Evolutionary conservation across 2,113 vertebrate genomes (phyloP), one percentile per base, ranked within the genome.

Genomic region (Eulemur macaco): DNA sequence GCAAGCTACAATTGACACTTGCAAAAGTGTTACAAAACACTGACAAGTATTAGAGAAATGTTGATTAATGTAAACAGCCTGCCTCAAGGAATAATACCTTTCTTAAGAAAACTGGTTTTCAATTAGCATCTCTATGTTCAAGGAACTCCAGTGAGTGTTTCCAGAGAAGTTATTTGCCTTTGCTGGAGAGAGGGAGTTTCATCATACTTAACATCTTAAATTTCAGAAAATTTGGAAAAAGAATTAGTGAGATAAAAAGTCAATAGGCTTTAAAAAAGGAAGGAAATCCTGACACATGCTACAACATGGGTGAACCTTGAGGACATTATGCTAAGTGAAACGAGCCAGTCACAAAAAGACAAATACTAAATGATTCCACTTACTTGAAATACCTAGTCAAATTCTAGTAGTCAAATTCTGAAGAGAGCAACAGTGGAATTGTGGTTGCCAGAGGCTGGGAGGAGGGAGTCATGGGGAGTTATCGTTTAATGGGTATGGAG

Each of bases 31-130:
- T 98, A 97, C 93, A 98, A 97, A 63, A 94, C 97, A 97, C 81
- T 96, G 86, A 94, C 91, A 98, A 97, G 93, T 98, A 98, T 97
- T 97, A 97, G 74, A 96, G 80, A 98, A 96, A 98, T 97, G 91
- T 93, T 98, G 97, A 97, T 96, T 97, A 97, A 98, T 98, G 97
- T 96, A 98, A 98, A 97, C 87, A 98, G 93, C 80, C 95, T 97
- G 95, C 89, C 91, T 97, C 96, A 96, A 98, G 96, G 85, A 98
- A 97, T 97, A 97, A 69, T 96, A 98, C 80, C 95, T 98, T 98
- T 94, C 91, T 98, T 97, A 96, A 94, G 83, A 97, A 98, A 45
- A 83, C 91, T 95, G 89, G 82, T 94, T 98, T 98, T 96, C 77
- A 96, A 89, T 94, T 81, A 95, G 29, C 76, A 1, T 97, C 81